Percentiles rank a stretch among this genome's conserved stretches.
Conservation (phyloP, 2,888 invertebrate genomes). For the Lasioglossum leucozonium region DNA sequence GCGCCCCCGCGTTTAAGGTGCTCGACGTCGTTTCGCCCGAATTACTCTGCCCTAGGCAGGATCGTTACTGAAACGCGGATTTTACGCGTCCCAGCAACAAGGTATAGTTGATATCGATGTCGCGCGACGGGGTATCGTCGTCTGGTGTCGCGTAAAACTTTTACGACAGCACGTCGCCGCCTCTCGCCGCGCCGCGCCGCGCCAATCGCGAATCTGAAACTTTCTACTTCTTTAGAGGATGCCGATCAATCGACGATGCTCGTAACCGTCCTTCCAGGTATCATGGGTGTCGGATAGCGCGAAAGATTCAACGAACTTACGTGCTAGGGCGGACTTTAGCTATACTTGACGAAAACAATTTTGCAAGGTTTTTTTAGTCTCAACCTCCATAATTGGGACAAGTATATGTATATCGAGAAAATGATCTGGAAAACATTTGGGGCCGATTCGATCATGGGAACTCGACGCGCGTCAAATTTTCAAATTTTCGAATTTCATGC, state of each 20-base stretch:
- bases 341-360: too few species aligned
- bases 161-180: not conserved
- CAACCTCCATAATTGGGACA: too few species aligned
- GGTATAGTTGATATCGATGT: not conserved
- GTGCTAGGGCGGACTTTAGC: too few species aligned
- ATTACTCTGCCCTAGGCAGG: not conserved
- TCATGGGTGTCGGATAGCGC: too few species aligned
- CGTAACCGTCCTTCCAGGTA: too few species aligned
- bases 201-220: not conserved
- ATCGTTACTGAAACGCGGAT: not conserved
- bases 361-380: too few species aligned
- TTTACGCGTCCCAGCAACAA: not conserved
- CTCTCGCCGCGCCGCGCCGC: not conserved
- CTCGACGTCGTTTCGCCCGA: not conserved
- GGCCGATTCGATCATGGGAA: too few species aligned
- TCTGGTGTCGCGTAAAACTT: constrained; percentile 6
- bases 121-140: not conserved
- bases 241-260: not conserved
- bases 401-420: too few species aligned
- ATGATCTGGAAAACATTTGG: too few species aligned
- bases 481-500: too few species aligned
- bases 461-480: too few species aligned
- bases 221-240: not conserved
- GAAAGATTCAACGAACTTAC: not conserved
- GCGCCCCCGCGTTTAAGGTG: not conserved